Percentiles rank a stretch among this genome's conserved stretches.
Evolutionary conservation across 2,797 vertebrate genomes (phyloP).

Genomic region (Arremon aurantiirostris): DNA sequence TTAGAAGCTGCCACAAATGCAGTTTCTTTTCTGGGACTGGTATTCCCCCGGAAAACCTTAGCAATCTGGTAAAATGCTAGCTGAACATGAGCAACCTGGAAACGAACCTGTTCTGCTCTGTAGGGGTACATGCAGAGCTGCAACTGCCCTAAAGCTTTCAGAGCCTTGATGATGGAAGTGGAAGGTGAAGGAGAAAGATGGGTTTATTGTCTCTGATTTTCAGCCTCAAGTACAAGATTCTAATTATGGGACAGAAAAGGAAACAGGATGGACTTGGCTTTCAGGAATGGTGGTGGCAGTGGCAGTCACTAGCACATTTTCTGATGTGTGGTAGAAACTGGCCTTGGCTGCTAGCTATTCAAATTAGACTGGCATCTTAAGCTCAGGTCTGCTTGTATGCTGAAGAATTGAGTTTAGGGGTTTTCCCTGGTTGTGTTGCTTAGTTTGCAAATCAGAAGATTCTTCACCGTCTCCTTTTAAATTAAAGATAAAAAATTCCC

Average conservation of each 20-base stretch:
- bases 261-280: slow-evolving; percentile 45
- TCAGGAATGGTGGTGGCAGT: background rate
- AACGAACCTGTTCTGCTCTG: background rate
- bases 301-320: background rate
- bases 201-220: background rate
- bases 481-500: background rate
- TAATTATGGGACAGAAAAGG: background rate
- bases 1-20: background rate
- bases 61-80: background rate
- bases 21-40: background rate
- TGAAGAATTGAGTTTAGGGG: background rate
- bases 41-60: background rate
- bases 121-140: background rate
- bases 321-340: background rate
- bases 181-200: background rate
- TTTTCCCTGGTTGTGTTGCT: background rate
- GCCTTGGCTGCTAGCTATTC: background rate
- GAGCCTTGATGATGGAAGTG: background rate
- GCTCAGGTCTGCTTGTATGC: background rate
- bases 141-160: background rate
- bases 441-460: background rate
- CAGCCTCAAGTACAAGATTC: background rate
- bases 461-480: background rate
- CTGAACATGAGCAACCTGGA: background rate
- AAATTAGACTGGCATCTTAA: background rate